phyloP scores from a whole-genome alignment of 2,797 vertebrate species.

The Zalophus californianus region DNA sequence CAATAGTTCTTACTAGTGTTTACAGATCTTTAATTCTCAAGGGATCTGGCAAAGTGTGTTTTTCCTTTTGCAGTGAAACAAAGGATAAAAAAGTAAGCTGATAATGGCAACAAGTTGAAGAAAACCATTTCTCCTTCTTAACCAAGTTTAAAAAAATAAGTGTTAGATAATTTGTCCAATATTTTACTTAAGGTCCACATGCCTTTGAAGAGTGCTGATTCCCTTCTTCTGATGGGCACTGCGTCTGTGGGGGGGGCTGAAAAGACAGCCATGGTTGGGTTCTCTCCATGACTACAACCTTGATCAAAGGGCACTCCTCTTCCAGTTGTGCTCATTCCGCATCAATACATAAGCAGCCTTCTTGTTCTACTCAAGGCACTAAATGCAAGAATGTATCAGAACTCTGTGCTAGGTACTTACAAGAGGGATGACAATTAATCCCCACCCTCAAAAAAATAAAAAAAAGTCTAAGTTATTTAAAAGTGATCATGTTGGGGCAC shows the following conservation, averaged over 20 bases:
- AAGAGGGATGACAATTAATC: not conserved
- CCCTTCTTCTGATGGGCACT: not conserved
- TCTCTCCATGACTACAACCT: accelerated
- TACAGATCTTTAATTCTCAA: not conserved
- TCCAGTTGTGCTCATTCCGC: not conserved
- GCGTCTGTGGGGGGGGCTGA: accelerated
- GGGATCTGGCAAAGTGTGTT: not conserved
- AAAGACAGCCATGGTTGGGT: accelerated
- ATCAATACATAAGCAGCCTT: not conserved
- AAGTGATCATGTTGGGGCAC: not conserved
- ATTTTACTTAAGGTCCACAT: not conserved
- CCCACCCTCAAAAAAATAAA: not conserved
- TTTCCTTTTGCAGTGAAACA: not conserved
- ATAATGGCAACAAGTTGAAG: not conserved
- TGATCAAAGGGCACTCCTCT: not conserved
- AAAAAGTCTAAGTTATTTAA: not conserved
- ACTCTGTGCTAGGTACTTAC: not conserved
- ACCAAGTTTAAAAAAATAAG: not conserved
- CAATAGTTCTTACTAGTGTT: not conserved
- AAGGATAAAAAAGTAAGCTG: not conserved
- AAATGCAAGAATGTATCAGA: not conserved
- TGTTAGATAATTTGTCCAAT: not conserved
- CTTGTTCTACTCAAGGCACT: not conserved
- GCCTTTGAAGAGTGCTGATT: not conserved
- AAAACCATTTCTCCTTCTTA: not conserved